Base-by-base conservation (phyloP, 2,888 invertebrate genomes). In the Spilarctia lutea region DNA sequence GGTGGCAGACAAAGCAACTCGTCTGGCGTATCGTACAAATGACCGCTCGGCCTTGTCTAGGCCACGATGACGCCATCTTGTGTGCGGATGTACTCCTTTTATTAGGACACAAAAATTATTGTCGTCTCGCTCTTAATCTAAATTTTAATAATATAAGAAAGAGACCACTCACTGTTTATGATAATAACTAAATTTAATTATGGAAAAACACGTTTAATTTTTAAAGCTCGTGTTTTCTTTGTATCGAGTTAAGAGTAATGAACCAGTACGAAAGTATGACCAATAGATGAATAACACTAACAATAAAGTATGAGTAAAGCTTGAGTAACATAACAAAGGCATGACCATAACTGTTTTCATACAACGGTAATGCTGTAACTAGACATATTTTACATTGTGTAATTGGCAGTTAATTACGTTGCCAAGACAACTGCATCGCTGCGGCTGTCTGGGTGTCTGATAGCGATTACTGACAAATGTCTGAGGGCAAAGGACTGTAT, bases 21-120 rank as follows among this genome's bases (percentile, higher is more conserved):
- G 93, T 93, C 94, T 93, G 94, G 91, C 91, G 92, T 94, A 91
- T 89, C 90, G 92, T 93, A 92, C 88, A 92, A 94, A 94, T 92
- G 94, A 94, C 94, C 94, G 95, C 91, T 91, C 95, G 95, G 94
- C 95, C 95, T 95, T 95, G 95, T 94, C 95, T 95, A 96, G 95
- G 95, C 95, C 95, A 91, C 91, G 93, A 90, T 95, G 95, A 96
- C 95, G 95, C 94, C 95, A 96, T 94, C 91, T 93, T 91, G 91
- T 89, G 91, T 92, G 91, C 90, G 89, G 90, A 92, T 90, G 92
- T 90, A 93, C 91, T 92, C 89, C 89, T 94, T 94, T 94, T 93
- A 93, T 93, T 93, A 85, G 91, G 90, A 91, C 90, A 91, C 89
- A 81, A 88, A 92, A 92, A 90, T 88, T 89, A 87, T 90, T 81